Base-by-base conservation (phyloP, 1,140 invertebrate species). In the Cherax destructor region DNA sequence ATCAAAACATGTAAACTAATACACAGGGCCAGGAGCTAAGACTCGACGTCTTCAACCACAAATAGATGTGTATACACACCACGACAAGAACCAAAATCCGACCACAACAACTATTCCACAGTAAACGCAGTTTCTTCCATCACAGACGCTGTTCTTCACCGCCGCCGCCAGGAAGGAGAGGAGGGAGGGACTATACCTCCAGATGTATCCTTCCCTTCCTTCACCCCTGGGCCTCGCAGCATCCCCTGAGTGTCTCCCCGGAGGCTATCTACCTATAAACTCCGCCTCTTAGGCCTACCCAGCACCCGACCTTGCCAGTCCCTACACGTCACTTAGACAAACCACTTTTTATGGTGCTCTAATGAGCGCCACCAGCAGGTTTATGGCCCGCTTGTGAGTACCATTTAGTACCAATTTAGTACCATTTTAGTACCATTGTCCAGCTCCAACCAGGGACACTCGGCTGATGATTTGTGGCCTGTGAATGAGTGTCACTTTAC, bases 321-420 rank as follows among this genome's bases (percentile, higher is more conserved):
- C 52, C 74, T 69, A 83, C 88, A 85, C 88, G 76, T 85, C 88
- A 85, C 88, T 84, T 49, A 52, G 88, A 91, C 88, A 91, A 78
- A 91, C 88, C 88, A 91, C 81, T 91, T 91, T 91, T 91, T 91
- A 91, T 91, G 83, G 72, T 16, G 21, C 81, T 77, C 88, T 91
- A 91, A 91, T 91, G 88, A 91, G 88, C 24, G 83, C 88, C 88
- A 30, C 88, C 81, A 79, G 72, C 88, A 91, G 88, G 81, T 91
- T 91, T 91, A 91, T 91, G 88, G 74, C 88, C 88, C 56, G 72
- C 83, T 83, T 83, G 88, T 79, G 88, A 91, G 88, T 91, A 91
- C 88, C 88, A 91, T 91, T 91, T 91, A 91, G 88, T 91, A 91
- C 72, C 88, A 84, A 91, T 91, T 91, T 84, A 91, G 88, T 91